Evolutionary conservation across 2,797 vertebrate species (phyloP).

Genomic region (Platyrinchus mystaceus): DNA sequence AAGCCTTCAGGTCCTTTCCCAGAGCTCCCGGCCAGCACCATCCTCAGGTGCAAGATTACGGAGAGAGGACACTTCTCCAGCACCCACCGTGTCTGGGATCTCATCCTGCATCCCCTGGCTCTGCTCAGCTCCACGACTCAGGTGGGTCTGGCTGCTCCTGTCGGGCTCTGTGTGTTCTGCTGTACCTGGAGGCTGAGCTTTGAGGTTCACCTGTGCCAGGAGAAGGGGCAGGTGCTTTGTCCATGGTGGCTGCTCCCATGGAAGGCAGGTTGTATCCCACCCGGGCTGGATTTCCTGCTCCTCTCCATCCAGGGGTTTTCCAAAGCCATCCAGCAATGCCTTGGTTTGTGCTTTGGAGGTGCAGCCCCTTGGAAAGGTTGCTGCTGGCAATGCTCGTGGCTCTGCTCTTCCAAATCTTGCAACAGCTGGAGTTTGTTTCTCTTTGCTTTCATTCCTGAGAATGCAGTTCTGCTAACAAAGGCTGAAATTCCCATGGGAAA

Average conservation of each 20-base stretch:
- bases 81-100: not conserved
- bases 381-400: not conserved
- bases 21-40: not conserved
- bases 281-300: not conserved
- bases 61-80: accelerated
- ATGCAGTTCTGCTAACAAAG: not conserved
- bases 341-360: not conserved
- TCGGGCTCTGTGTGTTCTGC: accelerated
- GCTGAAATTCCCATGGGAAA: not conserved
- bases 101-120: not conserved
- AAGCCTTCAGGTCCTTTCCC: not conserved
- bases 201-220: accelerated
- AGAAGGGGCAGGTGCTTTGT: not conserved
- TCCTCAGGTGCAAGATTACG: accelerated
- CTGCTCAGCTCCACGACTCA: accelerated
- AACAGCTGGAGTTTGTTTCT: not conserved
- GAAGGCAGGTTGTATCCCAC: not conserved
- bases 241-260: accelerated
- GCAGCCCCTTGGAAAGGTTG: not conserved
- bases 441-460: not conserved
- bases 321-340: accelerated
- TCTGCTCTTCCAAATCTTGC: not conserved
- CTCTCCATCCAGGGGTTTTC: not conserved
- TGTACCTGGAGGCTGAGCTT: not conserved
- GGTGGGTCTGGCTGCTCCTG: not conserved